Evolutionary conservation across 2,888 invertebrate species (phyloP).

Genomic region (Diaprepes abbreviatus): DNA sequence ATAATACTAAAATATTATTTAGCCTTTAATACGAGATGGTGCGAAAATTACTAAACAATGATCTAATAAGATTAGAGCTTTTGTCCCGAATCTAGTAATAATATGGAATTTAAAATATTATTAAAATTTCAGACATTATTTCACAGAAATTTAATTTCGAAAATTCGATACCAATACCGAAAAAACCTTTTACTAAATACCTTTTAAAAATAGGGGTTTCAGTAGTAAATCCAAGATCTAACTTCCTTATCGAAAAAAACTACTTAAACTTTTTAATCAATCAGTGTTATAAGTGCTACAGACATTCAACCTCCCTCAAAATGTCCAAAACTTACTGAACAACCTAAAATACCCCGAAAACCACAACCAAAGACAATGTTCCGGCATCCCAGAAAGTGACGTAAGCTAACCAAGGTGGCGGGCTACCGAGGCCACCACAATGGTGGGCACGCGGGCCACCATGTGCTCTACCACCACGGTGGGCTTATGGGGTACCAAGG

Average conservation of each 20-base stretch:
- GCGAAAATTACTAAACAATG: too few species aligned
- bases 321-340: conserved; percentile 5
- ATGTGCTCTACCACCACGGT: conserved; percentile 63
- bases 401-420: conserved; percentile 64
- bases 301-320: conserved; percentile 3
- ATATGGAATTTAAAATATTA: too few species aligned
- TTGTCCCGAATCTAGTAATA: too few species aligned
- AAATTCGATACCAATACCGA: too few species aligned
- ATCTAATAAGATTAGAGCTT: too few species aligned
- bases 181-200: conserved; percentile 2
- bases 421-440: conserved; percentile 66
- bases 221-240: too few species aligned
- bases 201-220: not conserved
- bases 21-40: too few species aligned
- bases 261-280: not conserved
- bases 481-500: conserved; percentile 64
- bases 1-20: too few species aligned
- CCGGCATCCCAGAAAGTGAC: conserved; percentile 55
- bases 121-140: too few species aligned
- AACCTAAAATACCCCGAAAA: conserved; percentile 39
- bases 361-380: conserved; percentile 40
- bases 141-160: too few species aligned
- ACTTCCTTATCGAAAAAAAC: too few species aligned
- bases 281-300: conserved; percentile 5
- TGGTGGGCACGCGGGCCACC: conserved; percentile 63